Percentiles rank a stretch among this genome's conserved stretches.
phyloP scores from a whole-genome alignment of 2,888 invertebrate species.

The Danaus chrysippus region DNA sequence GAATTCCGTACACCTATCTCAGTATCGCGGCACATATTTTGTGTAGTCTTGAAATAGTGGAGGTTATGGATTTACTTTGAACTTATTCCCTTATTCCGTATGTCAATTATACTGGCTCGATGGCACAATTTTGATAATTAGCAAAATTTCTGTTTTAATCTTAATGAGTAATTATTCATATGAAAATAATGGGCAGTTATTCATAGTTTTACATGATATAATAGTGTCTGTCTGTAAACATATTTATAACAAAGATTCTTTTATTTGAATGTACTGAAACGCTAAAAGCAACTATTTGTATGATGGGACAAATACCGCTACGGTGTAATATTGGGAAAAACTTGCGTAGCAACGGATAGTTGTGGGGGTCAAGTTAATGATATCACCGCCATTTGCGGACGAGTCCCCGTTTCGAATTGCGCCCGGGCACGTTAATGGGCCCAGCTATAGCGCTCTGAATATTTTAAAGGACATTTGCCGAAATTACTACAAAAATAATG shows the following conservation, averaged over 20 bases:
- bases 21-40: constrained; percentile 63
- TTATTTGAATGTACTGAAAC: constrained; percentile 44
- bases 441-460: constrained; percentile 74
- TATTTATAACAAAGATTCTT: not conserved
- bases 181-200: too few species aligned
- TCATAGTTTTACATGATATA: too few species aligned
- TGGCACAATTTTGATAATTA: too few species aligned
- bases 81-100: too few species aligned
- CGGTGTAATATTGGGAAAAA: constrained; percentile 74
- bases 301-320: constrained; percentile 59
- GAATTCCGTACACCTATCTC: constrained; percentile 66
- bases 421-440: constrained; percentile 75
- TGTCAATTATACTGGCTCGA: too few species aligned
- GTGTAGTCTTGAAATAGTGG: constrained; percentile 51
- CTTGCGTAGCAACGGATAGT: constrained; percentile 68
- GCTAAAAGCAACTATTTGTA: constrained; percentile 40
- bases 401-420: constrained; percentile 70
- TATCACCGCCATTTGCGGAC: constrained; percentile 77
- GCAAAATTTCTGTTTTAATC: too few species aligned
- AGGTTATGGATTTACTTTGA: constrained; percentile 30
- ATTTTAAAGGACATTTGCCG: constrained; percentile 78
- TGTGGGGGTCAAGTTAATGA: constrained; percentile 76
- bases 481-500: constrained; percentile 79
- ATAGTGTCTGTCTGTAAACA: too few species aligned
- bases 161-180: too few species aligned